Percentiles rank a stretch among this genome's conserved stretches.
Conservation (phyloP, 2,113 vertebrate species). For the Callipepla californica region DNA sequence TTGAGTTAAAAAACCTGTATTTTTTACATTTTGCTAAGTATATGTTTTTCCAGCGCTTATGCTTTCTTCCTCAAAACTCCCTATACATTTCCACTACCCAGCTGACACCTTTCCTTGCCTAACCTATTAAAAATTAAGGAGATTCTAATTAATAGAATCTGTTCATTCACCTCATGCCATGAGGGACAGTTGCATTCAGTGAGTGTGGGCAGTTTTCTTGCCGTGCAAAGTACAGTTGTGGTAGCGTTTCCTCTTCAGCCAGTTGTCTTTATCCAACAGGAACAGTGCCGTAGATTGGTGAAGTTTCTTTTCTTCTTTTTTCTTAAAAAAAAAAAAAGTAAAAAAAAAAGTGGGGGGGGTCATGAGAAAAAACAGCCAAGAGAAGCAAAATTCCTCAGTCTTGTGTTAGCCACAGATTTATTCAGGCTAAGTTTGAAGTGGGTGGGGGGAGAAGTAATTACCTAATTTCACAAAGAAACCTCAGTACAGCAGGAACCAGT, state of each 20-base stretch:
- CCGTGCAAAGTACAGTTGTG: background rate
- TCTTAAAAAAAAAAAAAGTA: too few species aligned
- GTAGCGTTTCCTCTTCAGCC: background rate
- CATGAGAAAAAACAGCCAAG: slow-evolving; percentile 18
- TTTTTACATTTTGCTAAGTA: slow-evolving; percentile 72
- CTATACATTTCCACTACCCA: slow-evolving; percentile 54
- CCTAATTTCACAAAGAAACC: slow-evolving; percentile 63
- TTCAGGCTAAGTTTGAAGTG: background rate
- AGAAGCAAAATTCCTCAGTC: slow-evolving; percentile 44
- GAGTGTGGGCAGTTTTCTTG: background rate
- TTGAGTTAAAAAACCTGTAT: slow-evolving; percentile 70
- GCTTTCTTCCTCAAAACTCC: slow-evolving; percentile 36
- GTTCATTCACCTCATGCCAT: background rate
- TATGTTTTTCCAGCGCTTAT: slow-evolving; percentile 49
- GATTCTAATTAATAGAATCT: slow-evolving; percentile 19
- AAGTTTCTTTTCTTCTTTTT: background rate
- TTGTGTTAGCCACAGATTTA: slow-evolving; percentile 49
- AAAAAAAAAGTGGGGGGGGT: background rate
- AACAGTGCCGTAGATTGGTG: background rate
- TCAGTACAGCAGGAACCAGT: slow-evolving; percentile 50
- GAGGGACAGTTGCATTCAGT: slow-evolving; percentile 28
- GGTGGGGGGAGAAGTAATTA: slow-evolving; percentile 44
- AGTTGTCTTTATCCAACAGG: background rate
- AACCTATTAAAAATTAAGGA: slow-evolving; percentile 52
- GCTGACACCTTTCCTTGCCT: slow-evolving; percentile 33